These are phyloP conservation scores for Thomomys bottae DNA, from an alignment of 2,113 vertebrate species.

Conservation along the genomic window DNA sequence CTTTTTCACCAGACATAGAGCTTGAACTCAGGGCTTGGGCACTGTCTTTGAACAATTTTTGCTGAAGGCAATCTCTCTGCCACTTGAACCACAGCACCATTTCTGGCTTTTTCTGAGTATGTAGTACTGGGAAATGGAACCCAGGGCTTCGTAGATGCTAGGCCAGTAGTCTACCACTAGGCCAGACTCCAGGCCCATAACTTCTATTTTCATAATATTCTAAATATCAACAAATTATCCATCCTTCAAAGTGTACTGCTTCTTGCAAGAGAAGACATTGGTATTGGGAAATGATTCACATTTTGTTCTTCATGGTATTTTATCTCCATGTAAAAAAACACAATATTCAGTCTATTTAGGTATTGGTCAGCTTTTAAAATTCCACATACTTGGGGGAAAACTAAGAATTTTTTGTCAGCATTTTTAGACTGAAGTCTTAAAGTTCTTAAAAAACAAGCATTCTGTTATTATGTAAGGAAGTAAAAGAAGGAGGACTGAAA, in stretches of 20 bases:
- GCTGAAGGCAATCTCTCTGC: no score
- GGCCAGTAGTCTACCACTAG: no score
- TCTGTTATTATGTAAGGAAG: background rate
- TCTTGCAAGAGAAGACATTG: background rate
- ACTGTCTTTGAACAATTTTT: no score
- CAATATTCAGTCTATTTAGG: background rate
- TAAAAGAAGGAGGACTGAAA: no score
- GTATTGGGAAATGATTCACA: background rate
- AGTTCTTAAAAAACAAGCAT: background rate
- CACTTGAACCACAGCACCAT: no score
- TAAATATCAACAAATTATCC: background rate
- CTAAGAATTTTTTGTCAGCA: background rate
- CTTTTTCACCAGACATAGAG: no score
- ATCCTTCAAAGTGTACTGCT: background rate
- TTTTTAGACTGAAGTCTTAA: background rate
- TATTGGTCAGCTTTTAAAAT: conserved; percentile 2
- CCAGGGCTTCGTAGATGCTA: no score
- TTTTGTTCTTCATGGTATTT: background rate
- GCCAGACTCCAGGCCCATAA: no score
- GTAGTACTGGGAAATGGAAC: no score
- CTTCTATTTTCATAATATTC: background rate
- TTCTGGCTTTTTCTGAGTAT: no score
- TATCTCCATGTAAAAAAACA: background rate
- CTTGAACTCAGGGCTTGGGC: no score
- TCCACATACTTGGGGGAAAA: background rate